These are phyloP conservation scores for Meda fulgida DNA, from an alignment of 2,797 vertebrate species.

Conservation along the genomic window DNA sequence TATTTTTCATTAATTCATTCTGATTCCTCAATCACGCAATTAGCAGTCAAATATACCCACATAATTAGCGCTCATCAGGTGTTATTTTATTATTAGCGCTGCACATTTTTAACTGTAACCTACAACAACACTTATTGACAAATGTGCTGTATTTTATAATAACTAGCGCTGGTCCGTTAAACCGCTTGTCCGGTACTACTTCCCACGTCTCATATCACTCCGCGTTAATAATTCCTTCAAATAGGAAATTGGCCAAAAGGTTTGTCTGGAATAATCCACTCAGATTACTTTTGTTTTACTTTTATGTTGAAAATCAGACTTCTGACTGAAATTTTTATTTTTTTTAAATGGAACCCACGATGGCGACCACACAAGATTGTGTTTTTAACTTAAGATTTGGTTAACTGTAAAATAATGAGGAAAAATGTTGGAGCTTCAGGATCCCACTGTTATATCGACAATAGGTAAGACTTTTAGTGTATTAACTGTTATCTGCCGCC, in stretches of 20 bases:
- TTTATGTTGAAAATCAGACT: neutral
- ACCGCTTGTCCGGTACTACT: neutral
- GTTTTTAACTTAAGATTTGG: neutral
- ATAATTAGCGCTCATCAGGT: neutral
- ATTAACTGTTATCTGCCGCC: neutral
- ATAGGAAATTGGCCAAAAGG: neutral
- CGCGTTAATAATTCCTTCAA: neutral
- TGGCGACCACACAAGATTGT: neutral
- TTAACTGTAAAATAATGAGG: neutral
- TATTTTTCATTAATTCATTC: neutral
- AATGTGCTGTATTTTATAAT: neutral
- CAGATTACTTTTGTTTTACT: neutral
- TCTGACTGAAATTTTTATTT: neutral
- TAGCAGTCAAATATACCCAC: neutral
- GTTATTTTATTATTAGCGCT: no score
- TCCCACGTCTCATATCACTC: neutral
- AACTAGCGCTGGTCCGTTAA: neutral
- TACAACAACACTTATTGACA: neutral
- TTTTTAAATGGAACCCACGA: neutral
- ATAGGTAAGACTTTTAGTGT: neutral
- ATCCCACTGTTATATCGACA: neutral
- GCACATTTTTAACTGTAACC: neutral
- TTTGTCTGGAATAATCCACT: neutral
- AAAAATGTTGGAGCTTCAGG: neutral
- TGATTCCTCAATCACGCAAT: neutral